Conservation (phyloP, 2,113 vertebrate species). For the Scomber scombrus region DNA sequence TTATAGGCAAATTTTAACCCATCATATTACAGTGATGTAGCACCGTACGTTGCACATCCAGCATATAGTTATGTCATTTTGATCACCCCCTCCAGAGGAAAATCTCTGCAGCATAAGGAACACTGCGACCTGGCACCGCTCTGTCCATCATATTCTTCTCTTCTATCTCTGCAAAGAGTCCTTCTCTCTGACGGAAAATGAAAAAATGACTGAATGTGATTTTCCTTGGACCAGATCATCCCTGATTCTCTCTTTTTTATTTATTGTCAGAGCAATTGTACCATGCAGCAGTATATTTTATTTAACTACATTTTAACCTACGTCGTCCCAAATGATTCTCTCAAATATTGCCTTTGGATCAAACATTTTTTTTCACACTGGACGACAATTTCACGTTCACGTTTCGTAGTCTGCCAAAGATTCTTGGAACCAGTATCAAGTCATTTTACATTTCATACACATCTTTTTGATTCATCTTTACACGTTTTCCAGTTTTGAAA, state of each 20-base stretch:
- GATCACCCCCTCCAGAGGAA: constrained; percentile 3
- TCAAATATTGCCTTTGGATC: neutral
- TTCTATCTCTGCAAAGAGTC: constrained; percentile 26
- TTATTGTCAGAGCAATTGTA: neutral
- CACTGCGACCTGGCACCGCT: constrained; percentile 54
- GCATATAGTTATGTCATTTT: constrained; percentile 18
- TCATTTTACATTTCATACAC: neutral
- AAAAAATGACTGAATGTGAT: constrained; percentile 9
- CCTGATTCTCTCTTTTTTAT: neutral
- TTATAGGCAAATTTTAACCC: constrained; percentile 8
- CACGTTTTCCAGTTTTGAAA: neutral
- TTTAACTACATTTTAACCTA: neutral
- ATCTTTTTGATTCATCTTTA: neutral
- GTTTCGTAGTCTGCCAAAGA: neutral
- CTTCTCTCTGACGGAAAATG: constrained; percentile 24
- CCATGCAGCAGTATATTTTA: neutral
- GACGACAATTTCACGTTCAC: neutral
- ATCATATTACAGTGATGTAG: constrained; percentile 17
- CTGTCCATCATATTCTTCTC: constrained; percentile 33
- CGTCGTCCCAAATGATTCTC: neutral
- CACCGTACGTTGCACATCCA: constrained; percentile 9
- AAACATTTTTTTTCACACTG: neutral
- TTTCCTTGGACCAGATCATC: constrained; percentile 8
- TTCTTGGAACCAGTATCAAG: neutral
- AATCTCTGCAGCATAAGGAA: constrained; percentile 37